These are phyloP conservation scores for Mionectes macconnelli DNA, from an alignment of 2,113 vertebrate genomes.

Conservation along the genomic window DNA sequence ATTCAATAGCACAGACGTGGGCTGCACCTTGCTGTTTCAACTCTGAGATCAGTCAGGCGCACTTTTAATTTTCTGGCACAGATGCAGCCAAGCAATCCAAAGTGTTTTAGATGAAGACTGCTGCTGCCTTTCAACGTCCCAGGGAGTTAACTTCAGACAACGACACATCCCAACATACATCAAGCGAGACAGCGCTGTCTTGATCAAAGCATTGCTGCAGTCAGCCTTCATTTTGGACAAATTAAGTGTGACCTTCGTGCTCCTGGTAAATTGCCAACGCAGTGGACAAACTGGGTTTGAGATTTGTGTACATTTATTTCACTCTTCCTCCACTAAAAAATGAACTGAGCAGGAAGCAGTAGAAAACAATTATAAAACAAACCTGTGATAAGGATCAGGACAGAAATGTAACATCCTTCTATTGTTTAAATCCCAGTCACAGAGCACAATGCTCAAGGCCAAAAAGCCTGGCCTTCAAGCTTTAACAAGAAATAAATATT, in stretches of 20 bases:
- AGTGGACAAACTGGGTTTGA: neutral
- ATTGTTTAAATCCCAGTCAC: constrained; percentile 9
- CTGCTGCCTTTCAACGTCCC: neutral
- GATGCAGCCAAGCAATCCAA: neutral
- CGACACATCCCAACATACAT: neutral
- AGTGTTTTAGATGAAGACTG: neutral
- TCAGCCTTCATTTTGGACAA: constrained; percentile 34
- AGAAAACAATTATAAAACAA: constrained; percentile 35
- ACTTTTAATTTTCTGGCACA: neutral
- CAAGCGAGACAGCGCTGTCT: neutral
- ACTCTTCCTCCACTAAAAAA: neutral
- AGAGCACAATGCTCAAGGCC: neutral
- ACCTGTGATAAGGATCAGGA: constrained; percentile 16
- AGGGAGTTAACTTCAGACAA: neutral
- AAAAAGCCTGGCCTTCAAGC: neutral
- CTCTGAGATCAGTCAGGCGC: accelerated
- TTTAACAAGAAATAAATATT: constrained; percentile 8
- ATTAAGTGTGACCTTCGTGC: constrained; percentile 13
- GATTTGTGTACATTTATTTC: neutral
- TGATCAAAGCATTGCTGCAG: constrained; percentile 49
- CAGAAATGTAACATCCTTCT: constrained; percentile 44
- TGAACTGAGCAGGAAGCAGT: neutral
- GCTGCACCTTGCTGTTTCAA: neutral
- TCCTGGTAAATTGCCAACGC: neutral
- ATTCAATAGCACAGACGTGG: neutral